Evolutionary conservation across 2,888 invertebrate genomes (phyloP).

Genomic region (Hofmannophila pseudospretella): DNA sequence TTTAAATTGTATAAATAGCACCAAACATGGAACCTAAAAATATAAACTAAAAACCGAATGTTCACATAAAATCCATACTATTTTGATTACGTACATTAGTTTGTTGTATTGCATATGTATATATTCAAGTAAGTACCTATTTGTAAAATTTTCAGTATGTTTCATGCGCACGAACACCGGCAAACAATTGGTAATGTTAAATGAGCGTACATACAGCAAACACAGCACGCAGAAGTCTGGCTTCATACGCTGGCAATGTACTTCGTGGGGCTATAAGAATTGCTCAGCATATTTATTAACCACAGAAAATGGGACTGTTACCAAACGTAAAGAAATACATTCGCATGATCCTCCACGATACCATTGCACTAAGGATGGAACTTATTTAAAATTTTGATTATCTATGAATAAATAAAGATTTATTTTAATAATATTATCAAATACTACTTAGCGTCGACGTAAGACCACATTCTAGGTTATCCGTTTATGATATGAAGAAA

Average conservation of each 20-base stretch:
- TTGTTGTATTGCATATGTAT: no score
- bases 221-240: constrained; percentile 3
- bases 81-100: no score
- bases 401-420: no score
- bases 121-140: no score
- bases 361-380: background rate
- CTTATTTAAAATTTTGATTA: constrained; percentile 4
- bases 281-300: constrained; percentile 10
- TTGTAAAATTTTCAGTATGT: constrained; percentile 7
- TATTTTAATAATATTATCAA: no score
- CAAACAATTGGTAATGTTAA: background rate
- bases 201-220: constrained; percentile 3
- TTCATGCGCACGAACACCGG: background rate
- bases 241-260: constrained; percentile 9
- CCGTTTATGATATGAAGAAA: no score
- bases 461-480: no score
- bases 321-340: constrained; percentile 3
- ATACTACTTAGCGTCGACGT: no score
- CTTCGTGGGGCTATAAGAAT: background rate
- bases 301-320: background rate
- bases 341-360: constrained; percentile 1
- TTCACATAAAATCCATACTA: no score
- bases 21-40: no score
- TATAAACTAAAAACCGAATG: no score
- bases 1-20: no score